Evolutionary conservation across 2,888 invertebrate genomes (phyloP).

Genomic region (Acrobeloides nanus): DNA sequence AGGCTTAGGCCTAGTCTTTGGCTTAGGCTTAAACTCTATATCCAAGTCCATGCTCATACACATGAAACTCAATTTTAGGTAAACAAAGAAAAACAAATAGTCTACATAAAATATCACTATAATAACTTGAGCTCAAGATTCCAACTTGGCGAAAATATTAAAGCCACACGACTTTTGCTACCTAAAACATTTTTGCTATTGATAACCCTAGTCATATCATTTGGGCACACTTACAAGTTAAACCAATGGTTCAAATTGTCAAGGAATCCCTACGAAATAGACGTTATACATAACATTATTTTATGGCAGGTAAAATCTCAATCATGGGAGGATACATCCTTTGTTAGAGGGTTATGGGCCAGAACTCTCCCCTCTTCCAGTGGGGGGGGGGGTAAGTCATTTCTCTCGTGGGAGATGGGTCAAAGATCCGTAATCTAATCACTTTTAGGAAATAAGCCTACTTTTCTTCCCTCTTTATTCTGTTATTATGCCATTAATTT

Average conservation of each 20-base stretch:
- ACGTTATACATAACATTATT: neutral
- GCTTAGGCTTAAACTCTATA: too few relatives aligned
- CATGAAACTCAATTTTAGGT: constrained; percentile 4
- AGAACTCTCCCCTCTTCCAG: too few relatives aligned
- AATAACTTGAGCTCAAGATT: constrained; percentile 8
- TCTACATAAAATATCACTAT: constrained; percentile 13
- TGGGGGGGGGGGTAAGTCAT: too few relatives aligned
- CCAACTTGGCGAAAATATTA: constrained; percentile 15
- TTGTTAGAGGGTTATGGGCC: too few relatives aligned
- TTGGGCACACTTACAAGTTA: too few relatives aligned
- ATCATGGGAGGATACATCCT: neutral
- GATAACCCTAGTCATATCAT: neutral
- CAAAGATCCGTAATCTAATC: neutral
- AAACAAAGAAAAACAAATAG: constrained; percentile 11
- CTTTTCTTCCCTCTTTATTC: constrained; percentile 10
- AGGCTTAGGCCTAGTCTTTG: too few relatives aligned
- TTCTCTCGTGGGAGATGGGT: too few relatives aligned
- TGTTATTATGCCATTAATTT: constrained; percentile 6
- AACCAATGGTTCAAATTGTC: constrained; percentile 1
- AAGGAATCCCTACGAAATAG: neutral
- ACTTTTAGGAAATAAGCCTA: constrained; percentile 8
- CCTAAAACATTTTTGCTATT: constrained; percentile 4
- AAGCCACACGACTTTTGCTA: constrained; percentile 11
- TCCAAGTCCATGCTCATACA: neutral
- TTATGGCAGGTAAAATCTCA: constrained; percentile 10